A percentile compares a stretch with the other conserved stretches of the same genome.
These are phyloP conservation scores for Phallusia fumigata DNA, from an alignment of 23 tunicate species.

Conservation along the genomic window DNA sequence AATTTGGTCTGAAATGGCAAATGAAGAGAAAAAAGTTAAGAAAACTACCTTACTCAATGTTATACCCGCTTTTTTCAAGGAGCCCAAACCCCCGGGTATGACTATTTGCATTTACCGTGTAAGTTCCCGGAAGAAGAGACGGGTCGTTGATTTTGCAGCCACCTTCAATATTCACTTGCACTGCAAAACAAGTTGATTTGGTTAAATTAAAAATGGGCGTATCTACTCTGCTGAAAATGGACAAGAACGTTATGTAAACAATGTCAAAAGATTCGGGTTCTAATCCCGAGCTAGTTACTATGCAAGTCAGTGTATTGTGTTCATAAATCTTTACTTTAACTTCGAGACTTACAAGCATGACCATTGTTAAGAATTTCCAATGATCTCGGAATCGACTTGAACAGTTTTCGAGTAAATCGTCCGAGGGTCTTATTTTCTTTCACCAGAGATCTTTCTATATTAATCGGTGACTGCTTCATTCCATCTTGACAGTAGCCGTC, in stretches of 20 bases:
- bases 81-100: no score
- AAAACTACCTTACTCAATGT: no score
- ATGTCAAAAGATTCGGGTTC: no score
- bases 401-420: not conserved
- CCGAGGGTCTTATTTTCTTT: not conserved
- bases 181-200: not conserved
- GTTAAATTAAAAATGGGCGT: no score
- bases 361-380: constrained; percentile 36
- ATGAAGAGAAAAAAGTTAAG: no score
- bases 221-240: no score
- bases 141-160: not conserved
- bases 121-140: not conserved
- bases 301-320: no score
- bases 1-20: no score
- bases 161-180: constrained; percentile 1
- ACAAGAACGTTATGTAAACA: no score
- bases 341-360: constrained; percentile 16
- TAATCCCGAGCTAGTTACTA: no score
- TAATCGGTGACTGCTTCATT: constrained; percentile 31
- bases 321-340: no score
- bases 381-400: not conserved
- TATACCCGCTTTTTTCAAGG: no score
- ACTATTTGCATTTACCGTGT: not conserved
- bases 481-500: not conserved
- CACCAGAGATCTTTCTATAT: constrained; percentile 2